Base-by-base conservation (phyloP, 2,888 invertebrate species). In the Barypeithes pellucidus region DNA sequence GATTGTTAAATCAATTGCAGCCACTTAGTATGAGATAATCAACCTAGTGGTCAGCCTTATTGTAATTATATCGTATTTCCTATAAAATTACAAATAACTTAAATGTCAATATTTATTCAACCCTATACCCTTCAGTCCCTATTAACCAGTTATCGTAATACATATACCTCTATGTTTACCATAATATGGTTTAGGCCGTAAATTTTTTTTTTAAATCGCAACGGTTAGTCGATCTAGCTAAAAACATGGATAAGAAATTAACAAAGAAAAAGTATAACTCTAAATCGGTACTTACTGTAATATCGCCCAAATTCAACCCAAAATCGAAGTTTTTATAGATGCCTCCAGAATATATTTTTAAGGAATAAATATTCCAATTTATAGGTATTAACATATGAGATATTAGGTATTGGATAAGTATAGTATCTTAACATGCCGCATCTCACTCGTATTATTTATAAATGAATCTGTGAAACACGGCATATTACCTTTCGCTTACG, bases 251-350 rank as follows among this genome's bases (percentile, higher is more conserved):
- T 33, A 39, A 52, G 52, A 50, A 39, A 39, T 65, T 39, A 65
- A 22, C 33, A 20, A 4, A 36, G 41, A 59, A 57, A 66, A 66
- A 24, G 16, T 66, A 67, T 54, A 47, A 67, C 59, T 67, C 36
- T 45, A 67, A 67, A 47, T 50, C n/a, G 20, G 67, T 67, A 67
- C 67, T 67, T 67, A 67, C 67, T 67, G 60, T 59, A 16, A 22
- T 29, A 60, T 14, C 47, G 67, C 59, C 62, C 67, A 45, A 43
- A 20, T 20, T 60, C 39, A 57, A 60, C 47, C 62, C 67, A 29
- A 43, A 20, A 20, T 60, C 39, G 67, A 60, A 60, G 67, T 43
- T 67, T 45, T 33, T 45, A 60, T 18, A 47, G 63, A 50, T 63
- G 47, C 29, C 39, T 67, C 45, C 54, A 57, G 33, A 57, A 18